Conservation (phyloP, 2,888 invertebrate genomes). For the Ephialtes manifestator region DNA sequence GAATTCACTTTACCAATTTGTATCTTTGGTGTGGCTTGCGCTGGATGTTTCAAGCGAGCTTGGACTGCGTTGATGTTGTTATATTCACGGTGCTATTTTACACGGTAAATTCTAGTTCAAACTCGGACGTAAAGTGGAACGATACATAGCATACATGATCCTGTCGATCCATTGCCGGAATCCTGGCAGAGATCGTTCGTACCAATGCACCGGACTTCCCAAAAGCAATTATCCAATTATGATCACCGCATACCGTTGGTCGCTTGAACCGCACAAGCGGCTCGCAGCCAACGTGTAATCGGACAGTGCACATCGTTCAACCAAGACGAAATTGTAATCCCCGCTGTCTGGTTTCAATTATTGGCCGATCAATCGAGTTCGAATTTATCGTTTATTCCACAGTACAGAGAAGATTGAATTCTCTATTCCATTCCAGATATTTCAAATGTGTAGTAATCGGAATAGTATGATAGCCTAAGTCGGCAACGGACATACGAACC, state of each 20-base stretch:
- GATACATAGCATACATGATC: background rate
- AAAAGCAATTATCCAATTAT: constrained; percentile 66
- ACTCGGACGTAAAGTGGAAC: too few species aligned
- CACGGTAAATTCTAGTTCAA: background rate
- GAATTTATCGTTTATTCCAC: constrained; percentile 74
- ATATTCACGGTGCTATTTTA: background rate
- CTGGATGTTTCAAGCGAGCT: background rate
- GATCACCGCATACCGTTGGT: constrained; percentile 53
- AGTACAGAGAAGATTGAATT: constrained; percentile 22
- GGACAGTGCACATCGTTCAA: constrained; percentile 49
- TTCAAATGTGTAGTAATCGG: background rate
- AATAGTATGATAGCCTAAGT: background rate
- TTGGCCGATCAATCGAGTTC: constrained; percentile 75
- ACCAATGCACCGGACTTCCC: constrained; percentile 44
- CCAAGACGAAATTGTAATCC: constrained; percentile 64
- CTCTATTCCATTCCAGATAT: background rate
- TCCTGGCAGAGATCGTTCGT: constrained; percentile 40
- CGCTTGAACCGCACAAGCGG: constrained; percentile 9
- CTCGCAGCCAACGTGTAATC: constrained; percentile 23
- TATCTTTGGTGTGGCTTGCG: background rate
- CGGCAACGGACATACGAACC: background rate
- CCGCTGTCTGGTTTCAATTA: constrained; percentile 76
- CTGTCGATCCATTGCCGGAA: constrained; percentile 10
- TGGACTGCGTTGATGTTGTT: background rate
- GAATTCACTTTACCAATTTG: background rate